Evolutionary conservation across 2,797 vertebrate species (phyloP).

Genomic region (Siniperca undulata): DNA sequence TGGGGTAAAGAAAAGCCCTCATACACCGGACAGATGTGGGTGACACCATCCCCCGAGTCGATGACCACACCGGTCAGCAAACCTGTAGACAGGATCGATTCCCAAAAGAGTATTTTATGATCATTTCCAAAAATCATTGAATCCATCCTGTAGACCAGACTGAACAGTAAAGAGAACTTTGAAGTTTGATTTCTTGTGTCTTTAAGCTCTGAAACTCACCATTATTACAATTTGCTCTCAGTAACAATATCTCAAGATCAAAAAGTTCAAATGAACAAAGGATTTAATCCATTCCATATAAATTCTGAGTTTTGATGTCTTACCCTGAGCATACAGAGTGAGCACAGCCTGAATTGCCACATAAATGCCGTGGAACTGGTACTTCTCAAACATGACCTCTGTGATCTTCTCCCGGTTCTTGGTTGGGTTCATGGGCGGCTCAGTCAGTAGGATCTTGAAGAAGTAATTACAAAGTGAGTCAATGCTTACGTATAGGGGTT

Average conservation of each 20-base stretch:
- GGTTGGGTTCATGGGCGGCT: slow-evolving; percentile 88
- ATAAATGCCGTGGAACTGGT: slow-evolving; percentile 87
- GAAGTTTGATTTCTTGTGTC: background rate
- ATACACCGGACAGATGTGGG: slow-evolving; percentile 88
- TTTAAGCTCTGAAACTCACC: background rate
- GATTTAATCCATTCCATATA: background rate
- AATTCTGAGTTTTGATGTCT: background rate
- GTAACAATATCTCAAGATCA: no score
- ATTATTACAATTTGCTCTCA: no score
- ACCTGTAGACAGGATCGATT: slow-evolving; percentile 67
- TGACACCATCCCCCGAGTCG: slow-evolving; percentile 88
- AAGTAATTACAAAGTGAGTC: background rate
- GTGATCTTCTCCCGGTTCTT: slow-evolving; percentile 90
- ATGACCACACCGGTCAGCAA: slow-evolving; percentile 87
- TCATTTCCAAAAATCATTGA: background rate
- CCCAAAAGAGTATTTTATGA: background rate
- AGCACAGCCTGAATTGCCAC: slow-evolving; percentile 90
- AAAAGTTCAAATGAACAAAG: no score
- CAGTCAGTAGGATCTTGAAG: slow-evolving; percentile 84
- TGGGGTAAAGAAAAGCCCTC: slow-evolving; percentile 88
- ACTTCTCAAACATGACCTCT: slow-evolving; percentile 89
- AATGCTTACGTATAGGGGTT: background rate
- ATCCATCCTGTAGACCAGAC: background rate
- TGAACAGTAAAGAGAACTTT: background rate
- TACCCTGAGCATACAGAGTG: slow-evolving; percentile 89